Conservation (phyloP, 1,140 invertebrate species). For the Drosophila lacertosa region DNA sequence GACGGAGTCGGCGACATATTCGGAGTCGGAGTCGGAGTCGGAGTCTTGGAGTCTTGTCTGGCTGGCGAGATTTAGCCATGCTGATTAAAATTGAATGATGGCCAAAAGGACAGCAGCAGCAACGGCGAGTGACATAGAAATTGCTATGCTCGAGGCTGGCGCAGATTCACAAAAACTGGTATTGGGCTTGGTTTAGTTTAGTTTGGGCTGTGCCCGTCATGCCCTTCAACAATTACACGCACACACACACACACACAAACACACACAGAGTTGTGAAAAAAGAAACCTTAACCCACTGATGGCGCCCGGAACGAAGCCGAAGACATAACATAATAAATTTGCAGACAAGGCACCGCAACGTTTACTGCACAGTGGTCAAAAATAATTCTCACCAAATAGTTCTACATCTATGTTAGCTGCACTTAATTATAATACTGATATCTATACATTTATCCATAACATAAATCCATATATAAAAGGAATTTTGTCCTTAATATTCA, state of each 20-base stretch:
- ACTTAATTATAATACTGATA: no score
- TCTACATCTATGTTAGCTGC: no score
- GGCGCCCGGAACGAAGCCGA: slow-evolving; percentile 62
- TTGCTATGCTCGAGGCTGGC: slow-evolving; percentile 19
- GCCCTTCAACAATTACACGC: slow-evolving; percentile 47
- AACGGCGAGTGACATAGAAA: slow-evolving; percentile 44
- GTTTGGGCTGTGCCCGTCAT: slow-evolving; percentile 37
- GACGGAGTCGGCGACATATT: background rate
- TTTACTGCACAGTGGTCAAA: slow-evolving; percentile 25
- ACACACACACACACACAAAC: slow-evolving; percentile 18
- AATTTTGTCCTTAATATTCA: no score
- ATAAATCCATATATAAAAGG: no score
- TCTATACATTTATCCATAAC: no score
- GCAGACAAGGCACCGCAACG: slow-evolving; percentile 56
- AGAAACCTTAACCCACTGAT: slow-evolving; percentile 73
- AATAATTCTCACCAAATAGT: no score
- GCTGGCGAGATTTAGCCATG: slow-evolving; percentile 53
- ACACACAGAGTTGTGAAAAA: slow-evolving; percentile 18
- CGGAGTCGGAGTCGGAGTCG: background rate
- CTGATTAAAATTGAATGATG: slow-evolving; percentile 81
- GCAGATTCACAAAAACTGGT: slow-evolving; percentile 28
- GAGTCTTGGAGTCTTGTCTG: slow-evolving; percentile 8
- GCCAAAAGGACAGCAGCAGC: slow-evolving; percentile 38
- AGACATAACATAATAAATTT: slow-evolving; percentile 80
- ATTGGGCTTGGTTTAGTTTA: slow-evolving; percentile 24